A percentile compares a stretch with the other conserved stretches of the same genome.
Evolutionary conservation across 2,888 invertebrate genomes (phyloP).

Genomic region (Automeris io): DNA sequence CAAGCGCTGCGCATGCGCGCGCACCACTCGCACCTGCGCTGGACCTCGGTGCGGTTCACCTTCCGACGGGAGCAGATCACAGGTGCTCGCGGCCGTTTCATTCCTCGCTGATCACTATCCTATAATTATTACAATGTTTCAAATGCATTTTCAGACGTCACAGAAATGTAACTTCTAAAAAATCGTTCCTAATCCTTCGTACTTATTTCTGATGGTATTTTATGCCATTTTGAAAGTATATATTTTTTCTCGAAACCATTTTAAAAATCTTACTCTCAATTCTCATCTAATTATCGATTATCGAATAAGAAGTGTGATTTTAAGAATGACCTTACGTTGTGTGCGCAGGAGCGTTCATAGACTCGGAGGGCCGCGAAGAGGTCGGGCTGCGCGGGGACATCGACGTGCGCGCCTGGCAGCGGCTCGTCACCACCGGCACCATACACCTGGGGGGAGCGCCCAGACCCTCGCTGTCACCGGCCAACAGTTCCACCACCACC

Average conservation of each 20-base stretch:
- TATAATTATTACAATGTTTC: not conserved
- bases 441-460: constrained; percentile 56
- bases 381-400: constrained; percentile 64
- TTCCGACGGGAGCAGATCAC: constrained; percentile 22
- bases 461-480: constrained; percentile 13
- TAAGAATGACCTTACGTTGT: not conserved
- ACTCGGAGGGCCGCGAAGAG: constrained; percentile 68
- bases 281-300: too few species aligned
- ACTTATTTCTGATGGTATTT: too few species aligned
- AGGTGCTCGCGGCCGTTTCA: constrained; percentile 14
- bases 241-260: too few species aligned
- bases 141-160: not conserved
- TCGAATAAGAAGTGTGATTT: too few species aligned
- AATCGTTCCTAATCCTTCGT: too few species aligned
- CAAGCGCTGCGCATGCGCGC: constrained; percentile 41
- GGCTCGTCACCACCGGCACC: constrained; percentile 60
- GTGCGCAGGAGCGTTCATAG: constrained; percentile 44
- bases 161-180: not conserved
- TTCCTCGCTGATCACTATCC: not conserved
- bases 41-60: constrained; percentile 65
- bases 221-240: too few species aligned
- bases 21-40: constrained; percentile 27
- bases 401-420: constrained; percentile 68
- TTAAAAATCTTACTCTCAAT: too few species aligned
- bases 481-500: constrained; percentile 18